Percentiles rank a stretch among this genome's conserved stretches.
phyloP scores from a whole-genome alignment of 2,797 vertebrate species.

The Anguilla megastoma region DNA sequence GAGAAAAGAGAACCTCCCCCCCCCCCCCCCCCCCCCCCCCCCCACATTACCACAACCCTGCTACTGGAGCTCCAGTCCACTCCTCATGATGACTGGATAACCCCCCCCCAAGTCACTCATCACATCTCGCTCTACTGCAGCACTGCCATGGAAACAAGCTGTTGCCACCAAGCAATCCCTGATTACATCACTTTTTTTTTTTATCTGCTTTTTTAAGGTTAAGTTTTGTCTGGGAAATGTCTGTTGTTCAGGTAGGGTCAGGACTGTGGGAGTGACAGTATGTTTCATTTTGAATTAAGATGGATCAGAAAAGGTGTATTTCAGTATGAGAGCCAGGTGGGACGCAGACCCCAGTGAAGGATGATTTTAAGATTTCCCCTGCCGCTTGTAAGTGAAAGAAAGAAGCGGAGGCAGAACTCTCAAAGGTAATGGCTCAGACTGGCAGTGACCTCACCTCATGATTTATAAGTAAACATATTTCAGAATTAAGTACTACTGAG shows the following conservation, averaged over 20 bases:
- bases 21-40: neutral
- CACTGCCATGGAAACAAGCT: slow-evolving; percentile 54
- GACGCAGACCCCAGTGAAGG: neutral
- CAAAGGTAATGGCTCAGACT: neutral
- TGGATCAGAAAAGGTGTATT: neutral
- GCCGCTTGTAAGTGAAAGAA: neutral
- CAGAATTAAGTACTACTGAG: too few relatives aligned
- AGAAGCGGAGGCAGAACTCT: neutral
- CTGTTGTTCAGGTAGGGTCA: neutral
- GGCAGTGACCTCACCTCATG: neutral
- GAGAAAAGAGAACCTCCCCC: too few relatives aligned
- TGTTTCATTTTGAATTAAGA: neutral
- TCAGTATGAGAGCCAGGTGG: neutral
- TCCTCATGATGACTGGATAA: neutral
- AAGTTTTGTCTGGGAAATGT: slow-evolving; percentile 31
- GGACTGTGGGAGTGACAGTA: too few relatives aligned
- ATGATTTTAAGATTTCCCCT: neutral
- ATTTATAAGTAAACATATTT: neutral
- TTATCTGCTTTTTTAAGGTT: slow-evolving; percentile 20
- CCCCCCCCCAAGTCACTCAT: slow-evolving; percentile 31
- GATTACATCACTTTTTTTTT: slow-evolving; percentile 19
- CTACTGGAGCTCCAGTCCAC: slow-evolving; percentile 8
- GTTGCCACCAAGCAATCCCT: slow-evolving; percentile 43
- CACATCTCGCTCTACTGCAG: slow-evolving; percentile 56
- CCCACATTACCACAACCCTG: neutral